Percentiles rank a stretch among this genome's conserved stretches.
Conservation (phyloP, 2,888 invertebrate genomes). For the Harmothoe impar region DNA sequence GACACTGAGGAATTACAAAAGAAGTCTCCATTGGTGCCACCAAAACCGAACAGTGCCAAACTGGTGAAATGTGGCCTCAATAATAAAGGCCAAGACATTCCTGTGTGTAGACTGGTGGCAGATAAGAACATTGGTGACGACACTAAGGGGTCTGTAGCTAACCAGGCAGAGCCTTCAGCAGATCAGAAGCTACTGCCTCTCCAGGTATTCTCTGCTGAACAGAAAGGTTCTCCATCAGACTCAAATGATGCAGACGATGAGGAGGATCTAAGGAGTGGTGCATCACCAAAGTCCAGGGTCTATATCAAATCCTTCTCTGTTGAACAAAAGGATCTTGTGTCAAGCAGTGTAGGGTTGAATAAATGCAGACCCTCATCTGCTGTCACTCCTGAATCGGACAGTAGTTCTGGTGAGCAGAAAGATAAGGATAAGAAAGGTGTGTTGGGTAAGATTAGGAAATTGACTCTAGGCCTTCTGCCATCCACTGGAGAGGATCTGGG, state of each 20-base stretch:
- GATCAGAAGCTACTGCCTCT: neutral
- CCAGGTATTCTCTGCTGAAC: slow-evolving; percentile 10
- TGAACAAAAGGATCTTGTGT: slow-evolving; percentile 1
- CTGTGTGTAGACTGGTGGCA: neutral
- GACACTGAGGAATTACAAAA: neutral
- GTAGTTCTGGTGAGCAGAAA: neutral
- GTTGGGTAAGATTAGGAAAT: neutral
- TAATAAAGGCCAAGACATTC: neutral
- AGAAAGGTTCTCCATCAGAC: slow-evolving; percentile 25
- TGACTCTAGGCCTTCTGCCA: neutral
- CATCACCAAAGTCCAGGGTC: neutral
- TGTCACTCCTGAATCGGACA: neutral
- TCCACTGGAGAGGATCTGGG: neutral
- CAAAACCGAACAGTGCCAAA: neutral
- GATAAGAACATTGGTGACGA: neutral
- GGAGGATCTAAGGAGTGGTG: neutral
- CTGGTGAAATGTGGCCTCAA: slow-evolving; percentile 15
- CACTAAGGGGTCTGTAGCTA: neutral
- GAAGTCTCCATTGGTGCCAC: neutral
- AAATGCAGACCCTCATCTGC: neutral
- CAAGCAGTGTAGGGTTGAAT: neutral
- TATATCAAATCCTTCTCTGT: slow-evolving; percentile 37
- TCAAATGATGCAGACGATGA: slow-evolving; percentile 57
- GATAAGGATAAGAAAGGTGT: slow-evolving; percentile 15
- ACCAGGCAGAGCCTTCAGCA: neutral